These are phyloP conservation scores for Galendromus occidentalis DNA, from an alignment of 1,140 invertebrate genomes.

Conservation along the genomic window DNA sequence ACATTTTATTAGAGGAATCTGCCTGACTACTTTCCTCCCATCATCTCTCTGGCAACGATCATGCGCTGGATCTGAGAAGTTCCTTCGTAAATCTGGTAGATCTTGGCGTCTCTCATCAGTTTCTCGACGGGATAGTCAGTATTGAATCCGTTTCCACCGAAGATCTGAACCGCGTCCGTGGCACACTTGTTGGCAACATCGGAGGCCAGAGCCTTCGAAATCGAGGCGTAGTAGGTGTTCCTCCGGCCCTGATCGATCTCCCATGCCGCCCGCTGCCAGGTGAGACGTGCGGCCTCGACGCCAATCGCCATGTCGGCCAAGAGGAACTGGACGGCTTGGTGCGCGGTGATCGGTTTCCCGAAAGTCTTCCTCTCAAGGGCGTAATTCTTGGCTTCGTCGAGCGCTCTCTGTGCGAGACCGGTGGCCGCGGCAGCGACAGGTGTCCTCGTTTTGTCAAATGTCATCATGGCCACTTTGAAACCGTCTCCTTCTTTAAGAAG, in stretches of 20 bases:
- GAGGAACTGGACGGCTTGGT: slow-evolving; percentile 76
- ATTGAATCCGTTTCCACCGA: slow-evolving; percentile 96
- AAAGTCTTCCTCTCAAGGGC: slow-evolving; percentile 81
- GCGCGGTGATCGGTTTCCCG: slow-evolving; percentile 53
- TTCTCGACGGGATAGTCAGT: slow-evolving; percentile 95
- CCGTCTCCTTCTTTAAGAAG: slow-evolving; percentile 48
- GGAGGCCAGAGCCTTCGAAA: slow-evolving; percentile 75
- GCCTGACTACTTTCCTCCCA: slow-evolving; percentile 21
- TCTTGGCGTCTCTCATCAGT: slow-evolving; percentile 97
- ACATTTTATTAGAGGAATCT: too few species aligned
- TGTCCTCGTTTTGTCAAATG: slow-evolving; percentile 80
- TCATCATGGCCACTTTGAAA: slow-evolving; percentile 90
- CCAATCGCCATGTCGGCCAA: slow-evolving; percentile 89
- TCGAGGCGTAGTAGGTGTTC: slow-evolving; percentile 69
- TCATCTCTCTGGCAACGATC: slow-evolving; percentile 66
- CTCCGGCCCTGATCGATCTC: slow-evolving; percentile 56
- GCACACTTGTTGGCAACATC: slow-evolving; percentile 88
- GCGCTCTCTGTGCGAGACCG: slow-evolving; percentile 64
- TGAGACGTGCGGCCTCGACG: slow-evolving; percentile 63
- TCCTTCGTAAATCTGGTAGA: slow-evolving; percentile 95
- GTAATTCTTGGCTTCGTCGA: slow-evolving; percentile 87
- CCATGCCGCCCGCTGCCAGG: slow-evolving; percentile 70
- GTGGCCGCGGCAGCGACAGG: slow-evolving; percentile 72
- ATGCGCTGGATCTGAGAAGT: slow-evolving; percentile 89
- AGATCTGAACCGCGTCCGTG: slow-evolving; percentile 81